phyloP scores from a whole-genome alignment of 2,888 invertebrate species.

The Ormyrus thymus region DNA sequence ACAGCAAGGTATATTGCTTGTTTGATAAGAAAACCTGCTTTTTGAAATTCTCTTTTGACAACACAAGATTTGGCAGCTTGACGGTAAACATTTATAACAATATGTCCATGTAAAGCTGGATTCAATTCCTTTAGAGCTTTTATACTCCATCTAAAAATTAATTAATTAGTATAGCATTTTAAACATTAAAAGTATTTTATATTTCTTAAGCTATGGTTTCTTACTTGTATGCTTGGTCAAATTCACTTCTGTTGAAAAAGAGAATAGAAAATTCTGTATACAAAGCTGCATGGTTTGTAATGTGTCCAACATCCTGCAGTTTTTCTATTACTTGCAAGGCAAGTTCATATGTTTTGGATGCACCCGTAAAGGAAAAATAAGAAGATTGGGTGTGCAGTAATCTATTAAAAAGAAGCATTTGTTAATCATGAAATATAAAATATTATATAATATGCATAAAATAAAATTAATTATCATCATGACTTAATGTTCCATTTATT shows the following conservation, averaged over 20 bases:
- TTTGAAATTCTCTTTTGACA: slow-evolving; percentile 88
- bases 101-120: slow-evolving; percentile 80
- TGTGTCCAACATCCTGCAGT: slow-evolving; percentile 73
- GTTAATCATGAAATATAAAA: slow-evolving; percentile 1
- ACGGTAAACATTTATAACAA: slow-evolving; percentile 87
- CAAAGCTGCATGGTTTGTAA: slow-evolving; percentile 79
- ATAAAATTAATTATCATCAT: too few relatives aligned
- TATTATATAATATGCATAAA: slow-evolving; percentile 7
- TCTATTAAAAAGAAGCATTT: slow-evolving; percentile 75
- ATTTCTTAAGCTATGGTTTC: slow-evolving; percentile 33
- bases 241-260: slow-evolving; percentile 90
- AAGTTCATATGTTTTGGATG: slow-evolving; percentile 82
- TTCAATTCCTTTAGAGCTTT: slow-evolving; percentile 84
- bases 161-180: not conserved
- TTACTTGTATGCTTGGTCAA: slow-evolving; percentile 81
- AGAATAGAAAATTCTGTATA: slow-evolving; percentile 90
- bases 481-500: too few relatives aligned
- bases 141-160: slow-evolving; percentile 81
- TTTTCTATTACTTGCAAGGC: slow-evolving; percentile 77
- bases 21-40: slow-evolving; percentile 88
- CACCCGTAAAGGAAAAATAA: slow-evolving; percentile 87
- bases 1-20: slow-evolving; percentile 87
- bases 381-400: slow-evolving; percentile 89
- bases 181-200: not conserved
- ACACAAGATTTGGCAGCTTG: slow-evolving; percentile 93